Percentiles rank a stretch among this genome's conserved stretches.
Evolutionary conservation across 2,113 vertebrate species (phyloP).

Genomic region (Phaethornis superciliosus): DNA sequence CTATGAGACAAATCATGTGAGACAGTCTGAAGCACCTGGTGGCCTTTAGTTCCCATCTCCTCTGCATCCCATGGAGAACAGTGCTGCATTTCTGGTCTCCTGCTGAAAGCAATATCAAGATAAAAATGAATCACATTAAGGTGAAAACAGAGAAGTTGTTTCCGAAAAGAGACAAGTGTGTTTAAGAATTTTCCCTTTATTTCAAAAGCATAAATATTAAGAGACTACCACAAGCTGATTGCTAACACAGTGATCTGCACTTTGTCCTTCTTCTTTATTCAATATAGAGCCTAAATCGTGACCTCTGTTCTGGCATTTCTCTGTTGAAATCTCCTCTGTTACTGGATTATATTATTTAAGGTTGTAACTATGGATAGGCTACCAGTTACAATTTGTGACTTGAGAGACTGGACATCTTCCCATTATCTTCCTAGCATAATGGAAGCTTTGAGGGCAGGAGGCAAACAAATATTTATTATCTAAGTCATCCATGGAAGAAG

Average conservation of each 20-base stretch:
- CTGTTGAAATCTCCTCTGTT: not conserved
- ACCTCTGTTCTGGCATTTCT: not conserved
- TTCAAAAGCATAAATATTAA: not conserved
- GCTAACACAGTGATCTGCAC: not conserved
- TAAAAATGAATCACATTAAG: not conserved
- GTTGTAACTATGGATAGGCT: not conserved
- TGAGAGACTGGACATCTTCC: not conserved
- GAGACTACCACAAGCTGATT: not conserved
- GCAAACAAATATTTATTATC: not conserved
- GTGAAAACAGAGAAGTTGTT: not conserved
- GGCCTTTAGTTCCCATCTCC: not conserved
- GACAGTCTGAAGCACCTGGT: not conserved
- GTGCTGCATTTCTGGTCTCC: not conserved
- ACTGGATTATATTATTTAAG: not conserved
- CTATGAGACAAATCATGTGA: not conserved
- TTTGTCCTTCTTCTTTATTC: not conserved
- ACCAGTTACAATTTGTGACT: not conserved
- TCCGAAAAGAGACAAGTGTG: not conserved
- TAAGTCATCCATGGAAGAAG: not conserved
- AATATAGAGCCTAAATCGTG: not conserved
- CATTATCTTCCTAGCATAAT: not conserved
- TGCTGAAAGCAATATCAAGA: conserved; percentile 12
- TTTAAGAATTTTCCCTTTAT: not conserved
- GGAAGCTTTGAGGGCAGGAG: not conserved
- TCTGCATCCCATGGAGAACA: not conserved